A percentile compares a stretch with the other conserved stretches of the same genome.
phyloP scores from a whole-genome alignment of 2,888 invertebrate species.

The Philereme transversata region DNA sequence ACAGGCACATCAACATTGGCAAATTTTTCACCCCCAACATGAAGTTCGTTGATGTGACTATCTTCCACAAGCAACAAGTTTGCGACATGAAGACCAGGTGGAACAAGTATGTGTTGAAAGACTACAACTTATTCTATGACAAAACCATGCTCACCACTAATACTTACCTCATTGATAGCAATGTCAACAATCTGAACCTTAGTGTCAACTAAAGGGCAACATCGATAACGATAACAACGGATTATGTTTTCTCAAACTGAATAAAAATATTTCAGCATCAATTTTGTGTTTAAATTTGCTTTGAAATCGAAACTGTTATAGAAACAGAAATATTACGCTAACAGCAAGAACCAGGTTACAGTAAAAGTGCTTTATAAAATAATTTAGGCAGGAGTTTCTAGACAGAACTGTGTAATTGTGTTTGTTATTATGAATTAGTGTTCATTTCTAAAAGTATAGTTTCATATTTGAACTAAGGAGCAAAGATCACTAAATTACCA shows the following conservation, averaged over 20 bases:
- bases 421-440: no score
- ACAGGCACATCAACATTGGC: constrained; percentile 84
- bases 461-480: no score
- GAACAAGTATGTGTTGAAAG: constrained; percentile 65
- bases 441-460: no score
- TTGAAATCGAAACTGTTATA: no score
- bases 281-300: constrained; percentile 7
- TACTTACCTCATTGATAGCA: constrained; percentile 59
- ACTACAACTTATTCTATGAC: constrained; percentile 59
- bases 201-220: background rate
- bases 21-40: constrained; percentile 87
- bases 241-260: background rate
- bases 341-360: no score
- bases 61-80: constrained; percentile 85
- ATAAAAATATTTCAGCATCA: constrained; percentile 19
- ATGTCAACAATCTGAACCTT: constrained; percentile 46
- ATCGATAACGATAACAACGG: background rate
- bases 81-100: constrained; percentile 76
- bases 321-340: no score
- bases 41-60: constrained; percentile 85
- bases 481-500: no score
- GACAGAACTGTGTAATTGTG: no score
- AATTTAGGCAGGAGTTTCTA: no score
- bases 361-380: no score
- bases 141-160: constrained; percentile 56